Percentiles rank a stretch among this genome's conserved stretches.
phyloP scores from a whole-genome alignment of 2,888 invertebrate genomes.

The Synergus japonicus region DNA sequence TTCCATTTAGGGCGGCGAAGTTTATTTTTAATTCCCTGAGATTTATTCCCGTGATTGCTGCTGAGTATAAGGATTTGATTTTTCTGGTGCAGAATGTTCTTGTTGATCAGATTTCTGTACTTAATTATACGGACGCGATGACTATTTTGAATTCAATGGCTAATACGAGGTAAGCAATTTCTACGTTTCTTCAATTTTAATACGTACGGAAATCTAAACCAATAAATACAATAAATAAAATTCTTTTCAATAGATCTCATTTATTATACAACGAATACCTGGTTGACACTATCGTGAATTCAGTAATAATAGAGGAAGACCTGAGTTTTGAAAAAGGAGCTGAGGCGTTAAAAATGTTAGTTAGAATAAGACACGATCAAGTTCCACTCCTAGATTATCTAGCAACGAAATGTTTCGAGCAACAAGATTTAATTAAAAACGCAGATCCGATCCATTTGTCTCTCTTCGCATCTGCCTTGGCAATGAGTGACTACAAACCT shows the following conservation, averaged over 20 bases:
- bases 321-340: slow-evolving; percentile 28
- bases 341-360: not conserved
- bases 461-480: slow-evolving; percentile 79
- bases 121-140: not conserved
- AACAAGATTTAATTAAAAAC: slow-evolving; percentile 75
- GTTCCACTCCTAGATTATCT: slow-evolving; percentile 81
- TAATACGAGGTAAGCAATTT: not conserved
- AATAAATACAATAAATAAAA: not conserved
- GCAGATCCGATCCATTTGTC: slow-evolving; percentile 72
- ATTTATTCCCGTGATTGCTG: not conserved
- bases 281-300: slow-evolving; percentile 12
- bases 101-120: not conserved
- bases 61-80: not conserved
- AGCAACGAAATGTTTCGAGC: slow-evolving; percentile 77
- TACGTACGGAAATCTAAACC: too few species aligned
- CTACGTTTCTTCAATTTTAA: not conserved
- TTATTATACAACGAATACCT: slow-evolving; percentile 19
- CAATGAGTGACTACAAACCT: slow-evolving; percentile 82
- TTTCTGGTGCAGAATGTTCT: not conserved
- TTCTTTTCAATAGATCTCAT: not conserved
- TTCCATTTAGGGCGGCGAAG: not conserved
- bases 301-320: slow-evolving; percentile 28
- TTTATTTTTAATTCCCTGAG: slow-evolving; percentile 18
- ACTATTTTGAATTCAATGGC: not conserved
- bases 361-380: slow-evolving; percentile 64